Evolutionary conservation across 2,113 vertebrate species (phyloP).

Genomic region (Dipodomys stephensi): DNA sequence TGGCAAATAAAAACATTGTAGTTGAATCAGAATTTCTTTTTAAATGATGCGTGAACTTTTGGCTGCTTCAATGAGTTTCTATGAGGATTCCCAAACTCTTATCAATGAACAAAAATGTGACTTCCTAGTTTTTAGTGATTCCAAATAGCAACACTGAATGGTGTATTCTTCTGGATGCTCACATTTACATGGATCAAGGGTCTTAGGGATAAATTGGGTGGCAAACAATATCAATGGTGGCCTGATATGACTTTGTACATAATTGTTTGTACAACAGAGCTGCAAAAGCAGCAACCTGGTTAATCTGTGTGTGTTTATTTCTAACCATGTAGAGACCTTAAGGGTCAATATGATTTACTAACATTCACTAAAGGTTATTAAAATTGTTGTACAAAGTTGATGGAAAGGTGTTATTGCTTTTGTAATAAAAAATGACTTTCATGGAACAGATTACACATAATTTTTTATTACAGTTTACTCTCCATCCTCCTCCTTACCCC

Average conservation of each 20-base stretch:
- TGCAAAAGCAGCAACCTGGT: constrained; percentile 80
- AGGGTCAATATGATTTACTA: constrained; percentile 87
- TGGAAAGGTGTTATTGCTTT: constrained; percentile 84
- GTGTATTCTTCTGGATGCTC: constrained; percentile 71
- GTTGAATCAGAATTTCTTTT: constrained; percentile 49
- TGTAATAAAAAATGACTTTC: constrained; percentile 84
- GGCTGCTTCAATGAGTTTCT: constrained; percentile 57
- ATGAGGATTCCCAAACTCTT: constrained; percentile 44
- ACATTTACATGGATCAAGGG: constrained; percentile 81
- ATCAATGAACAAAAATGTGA: not conserved
- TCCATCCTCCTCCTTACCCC: constrained; percentile 10
- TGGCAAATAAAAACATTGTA: constrained; percentile 58
- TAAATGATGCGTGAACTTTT: constrained; percentile 66
- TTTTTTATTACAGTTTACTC: constrained; percentile 76
- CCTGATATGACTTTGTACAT: constrained; percentile 80
- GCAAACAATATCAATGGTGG: constrained; percentile 82
- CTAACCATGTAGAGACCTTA: constrained; percentile 81
- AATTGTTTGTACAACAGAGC: constrained; percentile 84
- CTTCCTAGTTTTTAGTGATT: constrained; percentile 56
- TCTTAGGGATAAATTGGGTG: constrained; percentile 85
- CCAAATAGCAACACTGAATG: constrained; percentile 59
- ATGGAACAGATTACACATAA: constrained; percentile 83
- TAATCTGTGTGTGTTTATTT: constrained; percentile 86
- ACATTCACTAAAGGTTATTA: constrained; percentile 85
- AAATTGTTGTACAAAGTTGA: constrained; percentile 85